phyloP scores from a whole-genome alignment of 2,888 invertebrate species.

The Sarcophaga variegata region DNA sequence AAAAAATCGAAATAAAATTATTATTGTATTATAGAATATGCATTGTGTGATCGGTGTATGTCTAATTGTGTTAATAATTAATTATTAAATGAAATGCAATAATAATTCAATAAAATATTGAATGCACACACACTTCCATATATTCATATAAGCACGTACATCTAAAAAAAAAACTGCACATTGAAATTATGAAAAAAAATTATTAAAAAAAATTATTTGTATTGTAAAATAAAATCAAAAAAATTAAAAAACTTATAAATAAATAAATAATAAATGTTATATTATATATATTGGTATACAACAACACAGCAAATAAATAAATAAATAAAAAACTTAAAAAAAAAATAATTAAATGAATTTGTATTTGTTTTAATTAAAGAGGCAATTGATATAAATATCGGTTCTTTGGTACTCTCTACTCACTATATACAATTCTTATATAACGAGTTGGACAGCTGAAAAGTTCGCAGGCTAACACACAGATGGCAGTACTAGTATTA shows the following conservation, averaged over 20 bases:
- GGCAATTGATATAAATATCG: no score
- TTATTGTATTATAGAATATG: not conserved
- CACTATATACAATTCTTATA: no score
- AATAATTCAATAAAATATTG: not conserved
- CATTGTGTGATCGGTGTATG: not conserved
- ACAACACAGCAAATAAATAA: slow-evolving; percentile 11
- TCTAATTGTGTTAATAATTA: slow-evolving; percentile 15
- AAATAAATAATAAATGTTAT: slow-evolving; percentile 20
- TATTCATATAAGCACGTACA: not conserved
- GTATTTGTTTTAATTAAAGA: not conserved
- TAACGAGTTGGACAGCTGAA: no score
- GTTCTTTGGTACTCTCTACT: no score
- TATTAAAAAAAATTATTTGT: slow-evolving; percentile 22
- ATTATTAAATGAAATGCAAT: not conserved
- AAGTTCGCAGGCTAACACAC: no score
- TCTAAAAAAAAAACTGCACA: not conserved
- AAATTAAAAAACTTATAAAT: not conserved
- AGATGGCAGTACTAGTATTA: no score
- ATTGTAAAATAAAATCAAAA: slow-evolving; percentile 18
- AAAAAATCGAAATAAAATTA: not conserved
- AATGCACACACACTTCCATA: not conserved
- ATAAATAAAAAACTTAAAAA: slow-evolving; percentile 15
- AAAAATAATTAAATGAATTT: not conserved
- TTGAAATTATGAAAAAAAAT: not conserved
- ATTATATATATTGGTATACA: slow-evolving; percentile 31